Evolutionary conservation across 2,888 invertebrate species (phyloP), one percentile per base, ranked within the genome.

Genomic region (Stictocephala bisonia): DNA sequence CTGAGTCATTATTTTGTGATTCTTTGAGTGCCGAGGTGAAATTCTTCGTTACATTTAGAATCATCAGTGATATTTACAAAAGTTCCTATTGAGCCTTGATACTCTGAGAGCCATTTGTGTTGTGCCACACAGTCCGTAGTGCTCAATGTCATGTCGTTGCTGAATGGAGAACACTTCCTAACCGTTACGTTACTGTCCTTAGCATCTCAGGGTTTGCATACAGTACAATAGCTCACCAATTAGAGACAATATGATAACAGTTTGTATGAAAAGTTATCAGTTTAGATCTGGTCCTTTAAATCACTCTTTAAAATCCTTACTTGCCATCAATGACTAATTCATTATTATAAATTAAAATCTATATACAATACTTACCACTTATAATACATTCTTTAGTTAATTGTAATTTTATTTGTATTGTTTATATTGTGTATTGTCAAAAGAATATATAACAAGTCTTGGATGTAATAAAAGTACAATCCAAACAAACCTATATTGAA

Each of bases 51-150:
- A 70, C 67, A 70, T 53, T 69, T 77, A 77, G 74, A 77, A 75
- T 76, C 72, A 77, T 75, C 74, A 77, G 78, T 78, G 78, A 78
- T 78, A 78, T 77, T 75, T 78, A 78, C 78, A 78, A 78, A 78
- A 78, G 78, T 78, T 78, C 78, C 78, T 78, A 78, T 77, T 75
- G 78, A 78, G 77, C 78, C 78, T 78, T 78, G 77, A 77, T 77
- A 78, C 77, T 77, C 77, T 77, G 77, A 78, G 78, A 78, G 76
- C 77, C 60, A 70, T 70, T 44, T 74, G 74, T 76, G 77, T 77
- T 73, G 76, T 78, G 78, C 76, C 77, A 76, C 73, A 73, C 58
- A 73, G 41, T 58, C 58, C 31, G 44, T 75, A 76, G 74, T 77
- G 78, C 78, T 78, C 78, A 78, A 78, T 76, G 70, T 72, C 72